phyloP scores from a whole-genome alignment of 2,797 vertebrate genomes.

The Otolemur crassicaudatus region DNA sequence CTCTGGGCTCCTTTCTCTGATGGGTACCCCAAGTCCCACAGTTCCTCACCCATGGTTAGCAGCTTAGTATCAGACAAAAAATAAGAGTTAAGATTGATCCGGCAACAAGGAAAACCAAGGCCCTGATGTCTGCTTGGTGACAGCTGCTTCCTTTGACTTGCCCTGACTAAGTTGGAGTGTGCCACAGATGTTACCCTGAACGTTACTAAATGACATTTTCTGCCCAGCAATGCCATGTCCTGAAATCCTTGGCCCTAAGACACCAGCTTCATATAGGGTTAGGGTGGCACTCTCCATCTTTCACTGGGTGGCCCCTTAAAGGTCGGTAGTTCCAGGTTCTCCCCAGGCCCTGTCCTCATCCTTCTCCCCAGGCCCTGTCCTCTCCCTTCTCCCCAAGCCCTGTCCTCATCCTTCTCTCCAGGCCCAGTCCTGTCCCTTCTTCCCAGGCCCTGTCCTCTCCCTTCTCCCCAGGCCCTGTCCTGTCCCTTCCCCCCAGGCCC shows the following conservation, averaged over 20 bases:
- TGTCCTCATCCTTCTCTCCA: too few relatives aligned
- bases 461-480: too few relatives aligned
- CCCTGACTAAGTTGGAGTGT: background rate
- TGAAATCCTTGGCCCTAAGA: background rate
- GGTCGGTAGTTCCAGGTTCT: background rate
- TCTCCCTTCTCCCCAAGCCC: background rate
- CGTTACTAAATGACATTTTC: background rate
- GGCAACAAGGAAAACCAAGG: background rate
- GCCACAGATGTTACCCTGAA: background rate
- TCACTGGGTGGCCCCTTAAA: too few relatives aligned
- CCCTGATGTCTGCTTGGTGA: background rate
- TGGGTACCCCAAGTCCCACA: background rate
- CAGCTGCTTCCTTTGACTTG: background rate
- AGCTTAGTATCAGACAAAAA: background rate
- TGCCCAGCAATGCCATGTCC: background rate
- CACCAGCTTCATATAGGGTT: too few relatives aligned
- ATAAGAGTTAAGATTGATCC: background rate
- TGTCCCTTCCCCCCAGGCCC: too few relatives aligned
- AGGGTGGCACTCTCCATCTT: fast-evolving
- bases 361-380: background rate
- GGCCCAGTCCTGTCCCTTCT: too few relatives aligned
- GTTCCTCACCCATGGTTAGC: background rate
- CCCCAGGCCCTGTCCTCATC: background rate
- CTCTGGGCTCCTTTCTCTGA: background rate
- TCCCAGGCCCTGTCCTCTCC: too few relatives aligned